Evolutionary conservation across 2,113 vertebrate genomes (phyloP), one percentile per base, ranked within the genome.

Genomic region (Chaetura pelagica): DNA sequence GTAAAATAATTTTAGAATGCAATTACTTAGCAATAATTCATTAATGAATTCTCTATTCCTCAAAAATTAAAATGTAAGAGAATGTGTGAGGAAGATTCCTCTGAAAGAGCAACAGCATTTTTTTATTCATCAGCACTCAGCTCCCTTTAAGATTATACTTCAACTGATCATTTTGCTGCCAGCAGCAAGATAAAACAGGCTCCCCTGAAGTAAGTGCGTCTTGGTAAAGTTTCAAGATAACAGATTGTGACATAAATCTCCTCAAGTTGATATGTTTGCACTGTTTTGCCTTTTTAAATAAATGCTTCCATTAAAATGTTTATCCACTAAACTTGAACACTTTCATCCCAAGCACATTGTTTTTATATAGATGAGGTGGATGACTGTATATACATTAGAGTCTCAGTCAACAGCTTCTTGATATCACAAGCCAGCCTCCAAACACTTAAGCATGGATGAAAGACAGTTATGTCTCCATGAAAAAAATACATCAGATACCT

Each of bases 201-300:
- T 90, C 27, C 79, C 87, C 72, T 84, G 75, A 90, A 95, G 87
- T 93, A 67, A 96, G 72, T 93, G 96, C 83, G 72, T 74, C 57
- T 96, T 97, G 87, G 92, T 92, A 81, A 84, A 71, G 26, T 93
- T 95, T 96, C 94, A 96, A 57, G 71, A 80, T 81, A 94, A 94
- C 94, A 95, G 90, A 88, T 93, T 96, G 90, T 80, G 92, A 83
- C 95, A 95, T 61, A 84, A 90, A 90, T 68, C 79, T 95, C 92
- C 90, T 93, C 92, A 81, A 61, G 82, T 96, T 96, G 64, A 74
- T 90, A 40, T 35, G 52, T 61, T 93, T 84, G 61, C 68, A 77
- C 71, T 71, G 68, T 49, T 93, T 69, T 78, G 68, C 72, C 64
- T 90, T 94, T 79, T 83, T 71, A 72, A 94, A 90, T 84, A 94